Evolutionary conservation across 2,113 vertebrate genomes (phyloP).

Genomic region (Scalopus aquaticus): DNA sequence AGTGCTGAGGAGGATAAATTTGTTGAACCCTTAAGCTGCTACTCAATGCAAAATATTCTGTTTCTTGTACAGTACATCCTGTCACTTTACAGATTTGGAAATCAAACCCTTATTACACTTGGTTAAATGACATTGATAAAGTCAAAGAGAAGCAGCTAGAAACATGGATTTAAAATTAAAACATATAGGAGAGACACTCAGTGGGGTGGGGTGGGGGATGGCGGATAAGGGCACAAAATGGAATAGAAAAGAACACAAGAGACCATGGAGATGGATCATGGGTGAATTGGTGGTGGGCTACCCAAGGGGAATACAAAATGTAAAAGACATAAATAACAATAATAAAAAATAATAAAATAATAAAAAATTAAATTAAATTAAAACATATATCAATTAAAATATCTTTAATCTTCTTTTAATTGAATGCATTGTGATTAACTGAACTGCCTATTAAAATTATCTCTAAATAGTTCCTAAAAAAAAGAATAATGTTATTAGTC

Average conservation of each 20-base stretch:
- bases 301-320: too few species aligned
- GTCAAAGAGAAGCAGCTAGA: not conserved
- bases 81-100: not conserved
- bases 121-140: not conserved
- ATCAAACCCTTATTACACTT: not conserved
- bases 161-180: not conserved
- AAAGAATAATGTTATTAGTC: not conserved
- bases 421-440: not conserved
- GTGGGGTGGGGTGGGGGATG: too few species aligned
- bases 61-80: not conserved
- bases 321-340: too few species aligned
- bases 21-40: not conserved
- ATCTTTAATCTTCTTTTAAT: not conserved
- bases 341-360: too few species aligned
- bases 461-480: not conserved
- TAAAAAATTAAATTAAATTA: too few species aligned
- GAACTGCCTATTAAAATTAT: not conserved
- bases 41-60: not conserved
- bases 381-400: not conserved
- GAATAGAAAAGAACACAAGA: too few species aligned
- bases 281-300: too few species aligned
- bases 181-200: not conserved
- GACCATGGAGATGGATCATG: too few species aligned
- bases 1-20: not conserved
- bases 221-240: too few species aligned